phyloP scores from a whole-genome alignment of 1,140 invertebrate genomes.

The Linepithema humile region DNA sequence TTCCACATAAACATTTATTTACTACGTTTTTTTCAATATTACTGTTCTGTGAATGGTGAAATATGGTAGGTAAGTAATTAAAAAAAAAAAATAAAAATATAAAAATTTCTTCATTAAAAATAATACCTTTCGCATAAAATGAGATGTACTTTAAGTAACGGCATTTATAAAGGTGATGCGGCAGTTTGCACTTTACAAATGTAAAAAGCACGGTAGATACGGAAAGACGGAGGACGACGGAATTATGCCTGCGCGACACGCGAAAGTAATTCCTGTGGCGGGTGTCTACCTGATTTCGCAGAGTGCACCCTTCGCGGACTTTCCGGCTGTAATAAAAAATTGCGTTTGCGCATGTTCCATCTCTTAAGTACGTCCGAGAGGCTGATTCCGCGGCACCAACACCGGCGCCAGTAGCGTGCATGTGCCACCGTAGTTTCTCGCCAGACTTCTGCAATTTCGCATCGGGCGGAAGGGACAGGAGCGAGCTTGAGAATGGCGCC shows the following conservation, averaged over 20 bases:
- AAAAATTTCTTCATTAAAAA: neutral
- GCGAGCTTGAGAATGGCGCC: neutral
- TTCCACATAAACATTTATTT: slow-evolving; percentile 7
- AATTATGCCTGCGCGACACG: slow-evolving; percentile 53
- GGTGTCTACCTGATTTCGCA: slow-evolving; percentile 52
- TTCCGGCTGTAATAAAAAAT: slow-evolving; percentile 55
- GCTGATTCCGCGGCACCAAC: slow-evolving; percentile 13
- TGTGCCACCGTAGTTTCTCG: slow-evolving; percentile 3
- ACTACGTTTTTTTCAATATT: neutral
- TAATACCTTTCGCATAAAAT: neutral
- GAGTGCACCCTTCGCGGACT: slow-evolving; percentile 24
- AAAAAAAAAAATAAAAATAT: neutral
- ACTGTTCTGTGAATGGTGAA: neutral
- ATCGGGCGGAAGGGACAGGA: neutral
- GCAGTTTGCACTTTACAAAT: neutral
- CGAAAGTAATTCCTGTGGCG: slow-evolving; percentile 54
- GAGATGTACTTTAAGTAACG: neutral
- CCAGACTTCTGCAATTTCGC: slow-evolving; percentile 55
- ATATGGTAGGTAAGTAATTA: neutral
- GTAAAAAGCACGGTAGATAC: neutral
- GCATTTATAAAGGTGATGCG: neutral
- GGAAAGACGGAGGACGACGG: neutral
- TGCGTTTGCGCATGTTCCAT: slow-evolving; percentile 25
- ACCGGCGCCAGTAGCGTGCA: slow-evolving; percentile 17
- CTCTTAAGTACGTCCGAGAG: slow-evolving; percentile 46